These are phyloP conservation scores for Tanytarsus gracilentus DNA, from an alignment of 2,888 invertebrate species.

Conservation along the genomic window DNA sequence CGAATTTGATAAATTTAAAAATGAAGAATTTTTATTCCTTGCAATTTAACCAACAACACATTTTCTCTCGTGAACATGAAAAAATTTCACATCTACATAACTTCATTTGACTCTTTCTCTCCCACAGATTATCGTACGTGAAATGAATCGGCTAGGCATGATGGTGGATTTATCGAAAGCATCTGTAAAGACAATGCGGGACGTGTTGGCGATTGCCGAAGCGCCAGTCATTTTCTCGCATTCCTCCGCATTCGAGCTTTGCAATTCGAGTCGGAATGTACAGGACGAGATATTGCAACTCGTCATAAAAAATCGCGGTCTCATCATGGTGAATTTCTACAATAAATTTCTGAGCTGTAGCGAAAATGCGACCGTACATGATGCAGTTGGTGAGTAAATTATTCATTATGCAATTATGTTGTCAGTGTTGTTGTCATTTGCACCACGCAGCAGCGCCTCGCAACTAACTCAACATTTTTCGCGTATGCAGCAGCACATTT, in stretches of 20 bases:
- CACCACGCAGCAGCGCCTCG: too few relatives aligned
- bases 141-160: conserved; percentile 86
- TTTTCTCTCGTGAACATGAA: background rate
- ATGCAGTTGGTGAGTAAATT: conserved; percentile 62
- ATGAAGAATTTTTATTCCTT: too few relatives aligned
- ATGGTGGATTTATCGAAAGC: conserved; percentile 78
- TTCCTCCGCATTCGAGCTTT: conserved; percentile 70
- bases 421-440: conserved; percentile 11
- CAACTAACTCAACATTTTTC: too few relatives aligned
- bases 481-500: too few relatives aligned
- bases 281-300: conserved; percentile 64
- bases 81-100: background rate
- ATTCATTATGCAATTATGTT: conserved; percentile 26
- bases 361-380: conserved; percentile 63
- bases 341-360: conserved; percentile 67
- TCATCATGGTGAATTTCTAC: conserved; percentile 83
- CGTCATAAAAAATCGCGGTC: conserved; percentile 67
- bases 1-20: too few relatives aligned
- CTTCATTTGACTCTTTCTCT: background rate
- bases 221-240: conserved; percentile 83
- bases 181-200: conserved; percentile 69
- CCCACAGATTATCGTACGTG: conserved; percentile 62
- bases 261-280: conserved; percentile 73
- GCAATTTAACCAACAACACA: too few relatives aligned
- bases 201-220: conserved; percentile 63